Conservation (phyloP, 2,797 vertebrate genomes). For the Lithobates sylvaticus region DNA sequence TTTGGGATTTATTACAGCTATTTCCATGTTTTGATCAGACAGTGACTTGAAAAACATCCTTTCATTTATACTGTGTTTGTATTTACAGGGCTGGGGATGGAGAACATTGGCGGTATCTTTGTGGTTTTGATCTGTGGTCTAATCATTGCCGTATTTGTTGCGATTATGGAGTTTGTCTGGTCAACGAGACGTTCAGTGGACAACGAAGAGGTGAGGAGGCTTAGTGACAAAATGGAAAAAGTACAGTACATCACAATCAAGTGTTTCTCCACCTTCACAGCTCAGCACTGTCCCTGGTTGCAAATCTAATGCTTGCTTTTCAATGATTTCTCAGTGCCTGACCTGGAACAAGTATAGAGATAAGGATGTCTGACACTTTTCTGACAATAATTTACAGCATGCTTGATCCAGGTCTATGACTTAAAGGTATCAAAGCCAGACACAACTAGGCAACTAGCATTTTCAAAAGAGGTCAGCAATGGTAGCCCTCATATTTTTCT, state of each 20-base stretch:
- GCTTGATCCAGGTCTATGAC: no score
- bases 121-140: slow-evolving; percentile 93
- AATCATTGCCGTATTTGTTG: slow-evolving; percentile 93
- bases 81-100: slow-evolving; percentile 88
- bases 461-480: no score
- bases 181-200: slow-evolving; percentile 89
- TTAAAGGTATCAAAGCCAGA: no score
- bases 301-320: no score
- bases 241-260: background rate
- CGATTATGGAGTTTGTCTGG: slow-evolving; percentile 95
- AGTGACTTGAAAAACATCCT: no score
- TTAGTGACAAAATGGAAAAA: background rate
- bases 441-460: no score
- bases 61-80: background rate
- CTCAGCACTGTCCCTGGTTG: background rate
- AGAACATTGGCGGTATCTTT: slow-evolving; percentile 94
- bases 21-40: no score
- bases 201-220: slow-evolving; percentile 86
- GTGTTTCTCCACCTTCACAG: background rate
- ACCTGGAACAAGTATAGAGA: no score
- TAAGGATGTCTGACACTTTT: no score
- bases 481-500: no score
- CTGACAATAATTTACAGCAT: no score
- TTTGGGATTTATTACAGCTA: background rate
- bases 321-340: no score